These are phyloP conservation scores for Apostichopus japonicus DNA, from an alignment of 35 echinoderm and acorn worm species.

Conservation along the genomic window DNA sequence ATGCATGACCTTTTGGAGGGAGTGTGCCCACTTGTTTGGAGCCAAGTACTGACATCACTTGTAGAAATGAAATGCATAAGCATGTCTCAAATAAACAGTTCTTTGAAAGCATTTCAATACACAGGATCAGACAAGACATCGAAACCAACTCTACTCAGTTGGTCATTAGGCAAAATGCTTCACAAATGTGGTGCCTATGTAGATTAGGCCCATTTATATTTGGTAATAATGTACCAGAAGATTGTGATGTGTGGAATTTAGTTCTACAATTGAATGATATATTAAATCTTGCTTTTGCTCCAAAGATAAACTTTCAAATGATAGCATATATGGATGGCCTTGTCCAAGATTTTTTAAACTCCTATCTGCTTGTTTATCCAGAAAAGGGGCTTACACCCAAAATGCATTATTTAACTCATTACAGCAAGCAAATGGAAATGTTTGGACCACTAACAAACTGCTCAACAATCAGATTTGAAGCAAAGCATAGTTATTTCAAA, in stretches of 20 bases:
- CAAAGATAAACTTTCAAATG: conserved; percentile 21
- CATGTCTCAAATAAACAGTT: background rate
- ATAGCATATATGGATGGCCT: conserved; percentile 48
- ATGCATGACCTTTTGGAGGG: conserved; percentile 49
- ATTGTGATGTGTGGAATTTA: conserved; percentile 36
- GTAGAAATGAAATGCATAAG: background rate
- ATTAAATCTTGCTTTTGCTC: conserved; percentile 27
- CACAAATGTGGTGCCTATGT: conserved; percentile 26
- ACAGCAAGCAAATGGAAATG: background rate
- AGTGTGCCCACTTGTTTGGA: conserved; percentile 41
- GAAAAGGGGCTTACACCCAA: conserved; percentile 17
- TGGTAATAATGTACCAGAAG: conserved; percentile 17
- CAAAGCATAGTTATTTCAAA: too few relatives aligned
- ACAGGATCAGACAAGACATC: conserved; percentile 43
- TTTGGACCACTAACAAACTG: conserved; percentile 22
- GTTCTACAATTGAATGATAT: conserved; percentile 48
- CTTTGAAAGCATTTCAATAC: conserved; percentile 11
- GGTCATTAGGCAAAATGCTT: background rate
- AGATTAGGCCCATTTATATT: conserved; percentile 22
- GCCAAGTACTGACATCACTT: conserved; percentile 31
- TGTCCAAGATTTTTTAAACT: conserved; percentile 11
- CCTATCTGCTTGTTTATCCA: conserved; percentile 14
- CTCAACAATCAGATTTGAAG: too few relatives aligned
- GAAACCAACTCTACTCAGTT: conserved; percentile 17
- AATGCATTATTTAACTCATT: conserved; percentile 45